Conservation (phyloP, 2,797 vertebrate genomes). For the Lithobates sylvaticus region DNA sequence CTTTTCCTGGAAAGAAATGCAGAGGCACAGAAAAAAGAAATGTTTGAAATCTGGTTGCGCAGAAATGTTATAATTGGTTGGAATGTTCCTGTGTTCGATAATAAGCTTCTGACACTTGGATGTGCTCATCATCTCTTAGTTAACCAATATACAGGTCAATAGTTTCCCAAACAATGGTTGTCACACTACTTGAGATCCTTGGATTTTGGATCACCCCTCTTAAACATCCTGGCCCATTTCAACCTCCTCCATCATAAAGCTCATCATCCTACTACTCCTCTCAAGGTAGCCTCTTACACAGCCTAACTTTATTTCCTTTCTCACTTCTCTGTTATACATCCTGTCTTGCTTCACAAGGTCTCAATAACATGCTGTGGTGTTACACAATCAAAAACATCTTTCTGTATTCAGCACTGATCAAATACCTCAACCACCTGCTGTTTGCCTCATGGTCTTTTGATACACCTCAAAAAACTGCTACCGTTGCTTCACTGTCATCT, state of each 20-base stretch:
- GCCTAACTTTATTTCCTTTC: neutral
- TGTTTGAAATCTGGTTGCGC: too few species aligned
- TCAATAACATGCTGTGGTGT: conserved; percentile 9
- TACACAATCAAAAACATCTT: conserved; percentile 10
- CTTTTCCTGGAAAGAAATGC: neutral
- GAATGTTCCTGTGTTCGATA: too few species aligned
- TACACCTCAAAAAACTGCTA: neutral
- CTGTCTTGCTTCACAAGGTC: conserved; percentile 1
- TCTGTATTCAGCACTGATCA: neutral
- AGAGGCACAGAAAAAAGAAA: neutral
- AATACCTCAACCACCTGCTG: neutral
- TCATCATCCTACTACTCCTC: neutral
- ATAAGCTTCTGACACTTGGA: too few species aligned
- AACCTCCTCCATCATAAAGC: neutral
- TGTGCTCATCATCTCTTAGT: neutral
- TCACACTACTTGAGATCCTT: neutral
- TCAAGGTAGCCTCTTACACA: neutral
- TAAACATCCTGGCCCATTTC: neutral
- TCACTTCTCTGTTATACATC: neutral
- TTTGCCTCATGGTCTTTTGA: neutral
- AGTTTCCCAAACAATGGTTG: neutral
- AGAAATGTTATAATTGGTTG: too few species aligned
- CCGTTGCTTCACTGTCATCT: neutral
- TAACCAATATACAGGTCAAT: neutral
- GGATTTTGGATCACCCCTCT: neutral